Conservation (phyloP, 2,113 vertebrate genomes). For the Atrichornis clamosus region DNA sequence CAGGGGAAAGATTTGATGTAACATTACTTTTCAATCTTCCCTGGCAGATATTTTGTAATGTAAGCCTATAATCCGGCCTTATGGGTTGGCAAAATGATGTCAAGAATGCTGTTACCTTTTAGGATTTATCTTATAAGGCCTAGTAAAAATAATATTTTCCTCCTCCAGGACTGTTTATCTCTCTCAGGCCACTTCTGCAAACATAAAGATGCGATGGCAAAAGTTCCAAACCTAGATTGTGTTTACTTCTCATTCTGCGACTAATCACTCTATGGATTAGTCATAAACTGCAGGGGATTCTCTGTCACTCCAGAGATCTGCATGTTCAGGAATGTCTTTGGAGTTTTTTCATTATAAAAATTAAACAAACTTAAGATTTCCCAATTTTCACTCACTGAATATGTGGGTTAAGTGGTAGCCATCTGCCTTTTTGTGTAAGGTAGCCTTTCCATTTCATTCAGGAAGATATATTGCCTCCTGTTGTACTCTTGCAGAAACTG, state of each 20-base stretch:
- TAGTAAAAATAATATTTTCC: not conserved
- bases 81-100: not conserved
- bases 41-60: not conserved
- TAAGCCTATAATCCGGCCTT: not conserved
- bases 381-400: not conserved
- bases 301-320: not conserved
- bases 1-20: not conserved
- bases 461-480: not conserved
- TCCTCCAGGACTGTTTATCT: slow-evolving; percentile 49
- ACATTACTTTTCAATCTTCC: not conserved
- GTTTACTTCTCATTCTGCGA: slow-evolving; percentile 48
- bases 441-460: not conserved
- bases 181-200: slow-evolving; percentile 60
- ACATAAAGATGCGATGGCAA: slow-evolving; percentile 25
- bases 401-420: not conserved
- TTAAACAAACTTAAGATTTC: not conserved
- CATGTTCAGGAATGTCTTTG: not conserved
- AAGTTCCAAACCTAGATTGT: not conserved
- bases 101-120: not conserved
- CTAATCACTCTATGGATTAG: slow-evolving; percentile 35
- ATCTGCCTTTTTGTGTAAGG: not conserved
- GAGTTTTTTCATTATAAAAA: not conserved
- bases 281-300: not conserved
- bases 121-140: not conserved
- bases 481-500: not conserved